These are phyloP conservation scores for Plecotus auritus DNA, from an alignment of 2,113 vertebrate species.

Conservation along the genomic window DNA sequence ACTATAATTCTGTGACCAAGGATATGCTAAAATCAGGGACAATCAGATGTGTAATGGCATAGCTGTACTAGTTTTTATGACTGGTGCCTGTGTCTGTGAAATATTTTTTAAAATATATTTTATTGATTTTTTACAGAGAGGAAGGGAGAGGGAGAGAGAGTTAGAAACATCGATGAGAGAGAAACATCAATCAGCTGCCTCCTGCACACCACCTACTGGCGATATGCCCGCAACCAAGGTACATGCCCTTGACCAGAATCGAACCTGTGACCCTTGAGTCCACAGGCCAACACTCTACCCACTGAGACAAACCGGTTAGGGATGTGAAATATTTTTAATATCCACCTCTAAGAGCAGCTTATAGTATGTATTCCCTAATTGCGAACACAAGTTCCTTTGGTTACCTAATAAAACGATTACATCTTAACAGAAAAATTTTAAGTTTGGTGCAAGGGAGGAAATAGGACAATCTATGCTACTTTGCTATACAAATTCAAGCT, in stretches of 20 bases:
- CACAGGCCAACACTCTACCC: too few relatives aligned
- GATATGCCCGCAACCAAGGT: too few relatives aligned
- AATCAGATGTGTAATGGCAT: background rate
- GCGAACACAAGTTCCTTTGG: background rate
- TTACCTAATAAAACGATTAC: background rate
- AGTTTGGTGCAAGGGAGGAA: background rate
- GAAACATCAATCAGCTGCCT: too few relatives aligned
- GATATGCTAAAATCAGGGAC: background rate
- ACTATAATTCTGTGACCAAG: background rate
- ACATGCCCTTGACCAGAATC: too few relatives aligned
- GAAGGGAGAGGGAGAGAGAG: too few relatives aligned
- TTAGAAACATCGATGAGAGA: too few relatives aligned
- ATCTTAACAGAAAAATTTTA: background rate
- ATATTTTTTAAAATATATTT: background rate
- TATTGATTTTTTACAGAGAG: too few relatives aligned
- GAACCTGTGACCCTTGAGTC: too few relatives aligned
- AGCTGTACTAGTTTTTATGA: background rate
- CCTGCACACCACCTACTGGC: too few relatives aligned
- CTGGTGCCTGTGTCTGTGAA: background rate
- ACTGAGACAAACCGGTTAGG: too few relatives aligned
- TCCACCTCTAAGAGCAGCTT: background rate
- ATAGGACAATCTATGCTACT: background rate
- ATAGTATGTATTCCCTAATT: background rate
- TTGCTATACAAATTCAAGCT: background rate
- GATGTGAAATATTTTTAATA: background rate